These are phyloP conservation scores for Gymnoscopelus braueri DNA, from an alignment of 2,797 vertebrate species.

Conservation along the genomic window DNA sequence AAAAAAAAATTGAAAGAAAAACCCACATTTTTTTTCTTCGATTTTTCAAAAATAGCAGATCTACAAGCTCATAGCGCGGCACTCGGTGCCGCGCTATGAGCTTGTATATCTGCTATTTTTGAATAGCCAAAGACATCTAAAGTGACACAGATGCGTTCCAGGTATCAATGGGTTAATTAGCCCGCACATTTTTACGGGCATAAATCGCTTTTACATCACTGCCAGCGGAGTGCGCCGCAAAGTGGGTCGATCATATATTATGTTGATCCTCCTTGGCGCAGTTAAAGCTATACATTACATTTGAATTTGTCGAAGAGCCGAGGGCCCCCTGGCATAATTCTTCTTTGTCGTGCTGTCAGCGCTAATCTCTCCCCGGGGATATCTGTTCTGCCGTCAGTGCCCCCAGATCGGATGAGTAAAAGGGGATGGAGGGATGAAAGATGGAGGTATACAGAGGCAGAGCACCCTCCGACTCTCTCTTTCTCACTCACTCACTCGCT, in stretches of 20 bases:
- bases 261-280: conserved; percentile 75
- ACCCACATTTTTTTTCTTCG: too few species aligned
- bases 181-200: conserved; percentile 75
- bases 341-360: conserved; percentile 79
- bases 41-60: too few species aligned
- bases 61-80: too few species aligned
- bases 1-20: too few species aligned
- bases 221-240: conserved; percentile 68
- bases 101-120: too few species aligned
- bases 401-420: conserved; percentile 71
- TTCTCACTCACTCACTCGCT: too few species aligned
- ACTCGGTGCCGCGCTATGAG: too few species aligned
- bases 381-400: conserved; percentile 60
- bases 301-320: conserved; percentile 71
- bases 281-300: conserved; percentile 74
- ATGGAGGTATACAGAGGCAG: conserved; percentile 44
- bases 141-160: too few species aligned
- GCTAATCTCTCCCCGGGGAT: conserved; percentile 77
- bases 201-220: conserved; percentile 78
- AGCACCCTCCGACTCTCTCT: conserved; percentile 51
- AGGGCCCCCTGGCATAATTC: conserved; percentile 65
- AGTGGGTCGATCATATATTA: conserved; percentile 81
- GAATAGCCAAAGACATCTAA: too few species aligned
- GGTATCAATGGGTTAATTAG: too few species aligned
- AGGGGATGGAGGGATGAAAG: conserved; percentile 54